phyloP scores from a whole-genome alignment of 2,888 invertebrate genomes.

The Pherbina coryleti region DNA sequence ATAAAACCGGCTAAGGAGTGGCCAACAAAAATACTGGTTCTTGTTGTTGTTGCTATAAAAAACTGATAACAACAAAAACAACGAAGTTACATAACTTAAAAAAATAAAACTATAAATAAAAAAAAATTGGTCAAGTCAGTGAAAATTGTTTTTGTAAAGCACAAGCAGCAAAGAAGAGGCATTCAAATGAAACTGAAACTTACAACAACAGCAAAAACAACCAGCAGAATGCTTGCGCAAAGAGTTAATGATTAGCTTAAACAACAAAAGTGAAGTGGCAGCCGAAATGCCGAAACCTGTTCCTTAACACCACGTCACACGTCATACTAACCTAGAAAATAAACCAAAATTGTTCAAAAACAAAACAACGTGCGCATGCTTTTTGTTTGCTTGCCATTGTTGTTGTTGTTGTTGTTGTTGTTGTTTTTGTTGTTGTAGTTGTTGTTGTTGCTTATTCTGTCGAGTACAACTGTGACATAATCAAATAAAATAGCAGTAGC shows the following conservation, averaged over 20 bases:
- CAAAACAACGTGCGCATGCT: background rate
- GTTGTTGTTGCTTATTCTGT: no score
- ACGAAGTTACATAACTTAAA: no score
- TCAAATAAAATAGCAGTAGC: no score
- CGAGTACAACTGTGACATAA: no score
- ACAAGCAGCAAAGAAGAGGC: no score
- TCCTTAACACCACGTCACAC: slow-evolving; percentile 45
- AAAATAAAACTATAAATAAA: background rate
- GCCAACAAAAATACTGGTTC: background rate
- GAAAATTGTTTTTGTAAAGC: no score
- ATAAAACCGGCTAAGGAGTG: background rate
- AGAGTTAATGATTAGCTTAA: background rate
- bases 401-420: no score
- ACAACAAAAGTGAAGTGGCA: background rate
- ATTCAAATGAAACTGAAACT: background rate
- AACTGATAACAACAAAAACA: no score
- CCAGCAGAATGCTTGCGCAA: background rate
- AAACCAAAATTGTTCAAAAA: background rate
- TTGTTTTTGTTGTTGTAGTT: no score
- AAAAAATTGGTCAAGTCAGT: background rate
- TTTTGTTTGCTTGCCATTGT: no score
- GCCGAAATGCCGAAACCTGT: slow-evolving; percentile 44
- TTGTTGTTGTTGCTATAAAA: no score
- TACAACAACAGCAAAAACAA: background rate
- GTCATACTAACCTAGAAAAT: slow-evolving; percentile 52